These are phyloP conservation scores for Blera fallax DNA, from an alignment of 2,888 invertebrate genomes.

Conservation along the genomic window DNA sequence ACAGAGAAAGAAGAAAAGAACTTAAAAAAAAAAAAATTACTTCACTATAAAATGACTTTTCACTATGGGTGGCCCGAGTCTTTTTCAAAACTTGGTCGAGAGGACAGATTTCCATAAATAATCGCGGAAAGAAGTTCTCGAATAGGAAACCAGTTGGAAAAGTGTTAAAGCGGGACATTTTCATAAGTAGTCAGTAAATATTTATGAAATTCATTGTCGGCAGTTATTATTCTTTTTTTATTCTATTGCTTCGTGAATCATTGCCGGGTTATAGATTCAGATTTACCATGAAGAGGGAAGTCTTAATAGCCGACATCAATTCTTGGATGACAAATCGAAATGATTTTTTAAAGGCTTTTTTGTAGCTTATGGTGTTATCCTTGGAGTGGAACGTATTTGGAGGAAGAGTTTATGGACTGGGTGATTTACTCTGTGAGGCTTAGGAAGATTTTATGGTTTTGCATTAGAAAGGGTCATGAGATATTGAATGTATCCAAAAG, in stretches of 20 bases:
- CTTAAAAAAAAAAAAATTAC: background rate
- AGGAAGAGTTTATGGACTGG: background rate
- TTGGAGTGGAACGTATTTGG: background rate
- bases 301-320: background rate
- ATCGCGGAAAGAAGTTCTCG: slow-evolving; percentile 34
- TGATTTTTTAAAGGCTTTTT: background rate
- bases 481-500: background rate
- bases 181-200: slow-evolving; percentile 63
- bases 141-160: slow-evolving; percentile 33
- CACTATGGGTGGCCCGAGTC: background rate
- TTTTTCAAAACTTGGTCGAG: background rate
- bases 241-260: background rate
- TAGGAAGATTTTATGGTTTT: background rate
- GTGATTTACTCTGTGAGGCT: background rate
- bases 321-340: background rate
- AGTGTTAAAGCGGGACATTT: slow-evolving; percentile 60
- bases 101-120: slow-evolving; percentile 59
- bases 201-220: slow-evolving; percentile 62
- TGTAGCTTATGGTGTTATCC: slow-evolving; percentile 3
- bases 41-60: slow-evolving; percentile 37
- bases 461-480: background rate
- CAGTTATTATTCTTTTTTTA: slow-evolving; percentile 8
- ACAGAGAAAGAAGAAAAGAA: background rate
- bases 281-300: background rate
- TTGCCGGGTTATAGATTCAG: background rate